A percentile compares a stretch with the other conserved stretches of the same genome.
phyloP scores from a whole-genome alignment of 2,797 vertebrate species.

The Heliangelus exortis region DNA sequence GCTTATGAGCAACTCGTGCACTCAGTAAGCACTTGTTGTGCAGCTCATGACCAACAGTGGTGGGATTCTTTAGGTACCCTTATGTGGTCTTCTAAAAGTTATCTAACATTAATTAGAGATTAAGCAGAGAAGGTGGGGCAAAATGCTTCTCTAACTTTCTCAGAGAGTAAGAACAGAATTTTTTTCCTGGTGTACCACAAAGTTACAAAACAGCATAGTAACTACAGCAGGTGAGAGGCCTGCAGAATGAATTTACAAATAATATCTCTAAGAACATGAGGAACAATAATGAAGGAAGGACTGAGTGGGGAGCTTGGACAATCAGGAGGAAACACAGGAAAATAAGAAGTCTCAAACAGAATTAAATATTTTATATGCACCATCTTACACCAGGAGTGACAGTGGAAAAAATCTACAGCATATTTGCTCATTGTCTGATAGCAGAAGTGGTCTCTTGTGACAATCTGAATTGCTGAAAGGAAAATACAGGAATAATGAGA shows the following conservation, averaged over 20 bases:
- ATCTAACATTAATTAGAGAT: neutral
- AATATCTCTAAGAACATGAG: neutral
- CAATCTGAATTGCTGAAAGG: neutral
- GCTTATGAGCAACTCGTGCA: neutral
- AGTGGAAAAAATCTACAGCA: neutral
- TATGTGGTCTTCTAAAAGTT: neutral
- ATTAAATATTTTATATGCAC: neutral
- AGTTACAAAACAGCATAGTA: neutral
- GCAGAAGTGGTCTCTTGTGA: neutral
- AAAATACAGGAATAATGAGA: neutral
- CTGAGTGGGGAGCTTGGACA: neutral
- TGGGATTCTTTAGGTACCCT: neutral
- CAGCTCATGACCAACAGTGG: rapidly evolving
- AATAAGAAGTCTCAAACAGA: neutral
- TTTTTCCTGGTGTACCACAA: neutral
- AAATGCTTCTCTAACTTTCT: neutral
- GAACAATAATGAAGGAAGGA: neutral
- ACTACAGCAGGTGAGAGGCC: neutral
- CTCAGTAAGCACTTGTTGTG: neutral
- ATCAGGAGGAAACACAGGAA: neutral
- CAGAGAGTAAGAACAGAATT: neutral
- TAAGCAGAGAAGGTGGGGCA: neutral
- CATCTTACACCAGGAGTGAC: neutral
- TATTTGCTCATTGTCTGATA: neutral
- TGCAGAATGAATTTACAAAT: neutral